Base-by-base conservation (phyloP, 2,888 invertebrate species). In the Keiferia lycopersicella region DNA sequence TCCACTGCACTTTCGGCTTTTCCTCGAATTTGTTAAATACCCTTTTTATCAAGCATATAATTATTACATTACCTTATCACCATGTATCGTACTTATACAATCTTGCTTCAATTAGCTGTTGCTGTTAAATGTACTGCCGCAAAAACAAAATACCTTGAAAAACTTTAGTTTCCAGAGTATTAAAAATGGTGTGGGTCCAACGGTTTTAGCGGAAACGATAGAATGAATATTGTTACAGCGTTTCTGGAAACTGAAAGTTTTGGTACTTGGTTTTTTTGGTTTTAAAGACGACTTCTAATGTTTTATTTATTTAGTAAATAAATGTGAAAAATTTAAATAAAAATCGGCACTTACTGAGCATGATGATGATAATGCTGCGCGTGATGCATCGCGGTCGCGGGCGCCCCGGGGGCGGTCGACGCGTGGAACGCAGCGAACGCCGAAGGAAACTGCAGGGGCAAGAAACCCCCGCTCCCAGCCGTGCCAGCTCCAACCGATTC, bases 351-450 rank as follows among this genome's bases (percentile, higher is more conserved):
- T 90, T 78, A 91, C 91, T 91, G 91, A 39, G 91, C 91, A 78
- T 92, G 91, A 69, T 91, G 91, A 70, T 92, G 91, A 68, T 89
- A 91, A 73, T 91, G 93, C 70, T 88, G 92, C 68, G 88, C 93
- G 91, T 84, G 93, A 83, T 93, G 91, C 93, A 93, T 90, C 59
- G 93, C 92, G 84, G 93, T 82, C 87, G 92, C 83, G 39, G 80
- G 84, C 88, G 93, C 89, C 73, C 95, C 91, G 78, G 93, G 88
- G 88, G 93, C 85, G 91, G 93, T 84, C 22, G 93, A 93, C 71
- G 93, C 94, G 80, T 95, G 93, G 82, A 94, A 94, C 51, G 94
- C 93, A 65, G 93, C 93, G 73, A 92, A 93, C 63, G 92, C 93
- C 71, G 93, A 93, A 58, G 93, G 92, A 76, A 92, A 92, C 82